Evolutionary conservation across 2,888 invertebrate species (phyloP).

Genomic region (Bugula neritina): DNA sequence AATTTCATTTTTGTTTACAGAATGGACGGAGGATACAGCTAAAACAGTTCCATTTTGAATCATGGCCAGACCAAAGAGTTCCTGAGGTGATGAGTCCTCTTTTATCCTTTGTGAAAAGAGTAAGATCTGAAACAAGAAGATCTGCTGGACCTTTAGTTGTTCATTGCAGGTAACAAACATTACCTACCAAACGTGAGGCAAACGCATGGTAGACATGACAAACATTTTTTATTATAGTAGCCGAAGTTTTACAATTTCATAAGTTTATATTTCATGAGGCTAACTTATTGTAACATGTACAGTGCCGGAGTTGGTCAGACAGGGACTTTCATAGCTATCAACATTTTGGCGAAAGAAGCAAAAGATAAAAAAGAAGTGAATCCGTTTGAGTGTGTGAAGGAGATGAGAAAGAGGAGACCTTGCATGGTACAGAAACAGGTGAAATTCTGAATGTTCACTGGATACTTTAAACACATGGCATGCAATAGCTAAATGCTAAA

Average conservation of each 20-base stretch:
- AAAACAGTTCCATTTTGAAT: not conserved
- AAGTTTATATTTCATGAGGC: too few species aligned
- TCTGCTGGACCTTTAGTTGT: not conserved
- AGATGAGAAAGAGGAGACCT: not conserved
- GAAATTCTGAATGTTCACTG: too few species aligned
- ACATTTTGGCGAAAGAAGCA: not conserved
- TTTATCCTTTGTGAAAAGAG: not conserved
- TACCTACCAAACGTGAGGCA: too few species aligned
- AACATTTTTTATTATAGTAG: too few species aligned
- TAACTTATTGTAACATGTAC: too few species aligned
- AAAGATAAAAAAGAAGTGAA: not conserved
- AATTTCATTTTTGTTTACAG: too few species aligned
- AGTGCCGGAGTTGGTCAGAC: not conserved
- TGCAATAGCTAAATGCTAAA: too few species aligned
- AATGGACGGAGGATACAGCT: too few species aligned
- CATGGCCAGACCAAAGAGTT: slow-evolving; percentile 1
- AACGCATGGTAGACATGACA: too few species aligned
- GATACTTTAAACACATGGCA: too few species aligned
- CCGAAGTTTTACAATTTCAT: too few species aligned
- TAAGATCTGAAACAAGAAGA: not conserved
- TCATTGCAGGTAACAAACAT: not conserved
- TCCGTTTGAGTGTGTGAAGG: not conserved
- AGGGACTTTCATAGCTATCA: not conserved
- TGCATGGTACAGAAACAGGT: not conserved
- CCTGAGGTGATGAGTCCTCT: not conserved